Base-by-base conservation (phyloP, 2,797 vertebrate genomes). In the Rhyacichthys aspro region DNA sequence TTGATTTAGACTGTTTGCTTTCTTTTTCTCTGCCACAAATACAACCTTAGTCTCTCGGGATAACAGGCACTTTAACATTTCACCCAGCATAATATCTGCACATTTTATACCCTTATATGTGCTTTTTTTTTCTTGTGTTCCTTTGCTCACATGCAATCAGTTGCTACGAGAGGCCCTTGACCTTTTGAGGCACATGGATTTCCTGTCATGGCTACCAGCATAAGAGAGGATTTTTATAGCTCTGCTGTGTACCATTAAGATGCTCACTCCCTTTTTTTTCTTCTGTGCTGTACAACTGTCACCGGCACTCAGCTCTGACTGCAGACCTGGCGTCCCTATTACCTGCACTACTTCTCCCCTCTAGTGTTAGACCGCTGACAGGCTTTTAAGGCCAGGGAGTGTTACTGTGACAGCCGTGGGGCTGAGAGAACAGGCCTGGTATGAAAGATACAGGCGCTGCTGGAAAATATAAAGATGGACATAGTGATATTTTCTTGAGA, bases 131-230 rank as follows among this genome's bases (percentile, higher is more conserved):
- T 49, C 3, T 1, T 49, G 17, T 44, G 41, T 34, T 63, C 60
- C 45, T 17, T 5, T 56, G 33, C 61, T 72, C 59, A 61, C 55
- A 67, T 46, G 59, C 56, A 69, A 56, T 84, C 76, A 67, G 58
- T 49, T 65, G 52, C 53, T 60, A 70, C 67, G 58, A 68, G 67
- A 67, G 65, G 66, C 60, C 76, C 67, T 63, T 86, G 80, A 88
- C 82, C 88, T 86, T 87, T 87, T 54, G 64, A 70, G 55, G 75
- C 63, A 64, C 79, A 85, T 82, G 55, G 74, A 85, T 86, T 88
- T 84, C 58, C 74, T 85, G 78, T 68, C 81, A 63, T 34, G 54
- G 67, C 64, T 61, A 17, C 67, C 23, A 47, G 56, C 55, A 52
- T 67, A 68, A 54, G 47, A 43, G 49, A 63, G 15, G 61, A 37